A percentile compares a stretch with the other conserved stretches of the same genome.
Conservation (phyloP, 2,888 invertebrate species). For the Lycia hirtaria region DNA sequence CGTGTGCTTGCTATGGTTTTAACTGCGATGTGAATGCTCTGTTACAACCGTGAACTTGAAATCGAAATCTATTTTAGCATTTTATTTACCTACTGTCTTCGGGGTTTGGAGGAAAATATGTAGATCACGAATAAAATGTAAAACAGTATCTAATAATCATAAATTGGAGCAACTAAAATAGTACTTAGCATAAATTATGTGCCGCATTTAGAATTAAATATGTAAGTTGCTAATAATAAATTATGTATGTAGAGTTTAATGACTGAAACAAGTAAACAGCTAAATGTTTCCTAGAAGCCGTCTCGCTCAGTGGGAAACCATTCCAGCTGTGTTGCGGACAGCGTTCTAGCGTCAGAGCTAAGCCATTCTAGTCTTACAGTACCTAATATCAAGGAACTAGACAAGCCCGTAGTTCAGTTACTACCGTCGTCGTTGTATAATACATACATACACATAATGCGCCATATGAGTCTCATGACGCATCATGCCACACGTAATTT, state of each 20-base stretch:
- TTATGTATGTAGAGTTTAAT: background rate
- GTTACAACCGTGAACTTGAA: constrained; percentile 28
- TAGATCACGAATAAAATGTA: too few species aligned
- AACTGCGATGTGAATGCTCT: constrained; percentile 18
- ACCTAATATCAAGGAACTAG: constrained; percentile 6
- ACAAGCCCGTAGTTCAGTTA: background rate
- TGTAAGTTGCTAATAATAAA: background rate
- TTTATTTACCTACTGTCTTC: too few species aligned
- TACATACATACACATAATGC: background rate
- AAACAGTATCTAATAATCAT: too few species aligned
- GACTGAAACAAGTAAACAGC: constrained; percentile 3
- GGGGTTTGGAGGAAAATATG: too few species aligned
- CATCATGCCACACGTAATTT: constrained; percentile 25
- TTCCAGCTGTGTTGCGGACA: constrained; percentile 8
- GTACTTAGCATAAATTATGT: too few species aligned
- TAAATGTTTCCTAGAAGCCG: constrained; percentile 12
- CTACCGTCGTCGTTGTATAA: background rate
- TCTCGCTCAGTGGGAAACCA: constrained; percentile 12
- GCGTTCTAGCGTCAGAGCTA: constrained; percentile 9
- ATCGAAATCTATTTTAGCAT: constrained; percentile 2
- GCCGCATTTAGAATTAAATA: too few species aligned
- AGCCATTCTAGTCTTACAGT: background rate
- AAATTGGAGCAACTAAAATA: too few species aligned
- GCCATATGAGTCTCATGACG: constrained; percentile 18
- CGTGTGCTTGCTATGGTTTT: constrained; percentile 20